phyloP scores from a whole-genome alignment of 1,140 invertebrate genomes.

The Aphidius ervi region DNA sequence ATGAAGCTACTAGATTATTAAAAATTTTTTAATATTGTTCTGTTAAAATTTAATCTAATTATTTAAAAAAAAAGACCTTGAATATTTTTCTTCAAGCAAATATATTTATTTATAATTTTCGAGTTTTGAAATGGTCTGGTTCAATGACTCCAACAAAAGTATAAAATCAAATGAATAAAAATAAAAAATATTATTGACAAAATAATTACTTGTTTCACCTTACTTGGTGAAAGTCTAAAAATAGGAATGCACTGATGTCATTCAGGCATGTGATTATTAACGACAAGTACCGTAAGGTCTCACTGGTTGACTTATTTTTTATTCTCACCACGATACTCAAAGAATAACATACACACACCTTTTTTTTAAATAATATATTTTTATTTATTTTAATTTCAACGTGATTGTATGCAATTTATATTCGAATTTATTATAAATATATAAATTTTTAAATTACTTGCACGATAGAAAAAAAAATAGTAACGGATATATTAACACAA shows the following conservation, averaged over 20 bases:
- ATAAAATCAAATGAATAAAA: too few relatives aligned
- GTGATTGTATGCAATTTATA: constrained; percentile 40
- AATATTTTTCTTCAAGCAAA: too few relatives aligned
- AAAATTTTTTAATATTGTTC: too few relatives aligned
- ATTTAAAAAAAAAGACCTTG: too few relatives aligned
- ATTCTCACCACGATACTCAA: constrained; percentile 10
- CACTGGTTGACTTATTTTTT: constrained; percentile 4
- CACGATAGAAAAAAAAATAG: constrained; percentile 5
- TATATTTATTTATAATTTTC: too few relatives aligned
- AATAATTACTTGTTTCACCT: not conserved
- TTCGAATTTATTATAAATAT: constrained; percentile 10
- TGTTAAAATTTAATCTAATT: too few relatives aligned
- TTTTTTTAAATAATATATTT: constrained; percentile 37
- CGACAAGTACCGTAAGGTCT: constrained; percentile 11
- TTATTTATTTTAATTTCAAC: constrained; percentile 35
- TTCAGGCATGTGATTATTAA: not conserved
- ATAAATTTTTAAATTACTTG: too few relatives aligned
- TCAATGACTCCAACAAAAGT: too few relatives aligned
- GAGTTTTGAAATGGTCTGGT: too few relatives aligned
- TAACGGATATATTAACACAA: constrained; percentile 5
- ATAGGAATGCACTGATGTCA: too few relatives aligned
- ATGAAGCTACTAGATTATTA: too few relatives aligned
- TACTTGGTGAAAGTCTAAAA: too few relatives aligned
- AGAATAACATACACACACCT: constrained; percentile 32
- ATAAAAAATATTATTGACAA: not conserved